Evolutionary conservation across 2,797 vertebrate species (phyloP).

Genomic region (Scarus forsteni): DNA sequence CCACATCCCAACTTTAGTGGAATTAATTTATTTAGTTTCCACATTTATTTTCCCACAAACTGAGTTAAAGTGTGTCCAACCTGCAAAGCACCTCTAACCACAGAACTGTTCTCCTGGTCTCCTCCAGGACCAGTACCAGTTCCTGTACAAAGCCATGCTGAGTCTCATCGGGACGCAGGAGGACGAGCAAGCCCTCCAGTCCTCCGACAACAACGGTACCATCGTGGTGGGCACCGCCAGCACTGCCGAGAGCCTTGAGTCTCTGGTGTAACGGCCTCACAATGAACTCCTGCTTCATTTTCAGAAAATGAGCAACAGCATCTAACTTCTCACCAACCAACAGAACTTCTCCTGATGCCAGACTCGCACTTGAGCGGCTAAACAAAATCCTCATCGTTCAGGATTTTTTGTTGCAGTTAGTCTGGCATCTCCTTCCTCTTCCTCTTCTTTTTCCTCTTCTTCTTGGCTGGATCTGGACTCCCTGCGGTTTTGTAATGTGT

Average conservation of each 20-base stretch:
- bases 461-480: conserved; percentile 51
- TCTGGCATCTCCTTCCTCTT: conserved; percentile 7
- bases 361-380: conserved; percentile 5
- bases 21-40: no score
- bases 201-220: conserved; percentile 89
- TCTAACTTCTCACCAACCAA: conserved; percentile 25
- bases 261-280: conserved; percentile 87
- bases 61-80: not conserved
- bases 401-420: conserved; percentile 21
- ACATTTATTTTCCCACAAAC: no score
- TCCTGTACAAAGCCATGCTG: conserved; percentile 95
- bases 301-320: conserved; percentile 12
- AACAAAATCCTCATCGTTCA: not conserved
- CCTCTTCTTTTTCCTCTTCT: conserved; percentile 37
- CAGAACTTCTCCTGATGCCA: conserved; percentile 24
- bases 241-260: conserved; percentile 92
- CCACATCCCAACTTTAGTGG: no score
- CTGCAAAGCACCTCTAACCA: not conserved
- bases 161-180: conserved; percentile 93
- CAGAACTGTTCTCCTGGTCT: conserved; percentile 14
- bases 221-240: conserved; percentile 85
- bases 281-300: conserved; percentile 33
- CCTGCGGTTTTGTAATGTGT: conserved; percentile 70
- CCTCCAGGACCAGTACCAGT: conserved; percentile 94
- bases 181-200: conserved; percentile 88